Percentiles rank a stretch among this genome's conserved stretches.
Evolutionary conservation across 2,113 vertebrate genomes (phyloP).

Genomic region (Rhodinocichla rosea): DNA sequence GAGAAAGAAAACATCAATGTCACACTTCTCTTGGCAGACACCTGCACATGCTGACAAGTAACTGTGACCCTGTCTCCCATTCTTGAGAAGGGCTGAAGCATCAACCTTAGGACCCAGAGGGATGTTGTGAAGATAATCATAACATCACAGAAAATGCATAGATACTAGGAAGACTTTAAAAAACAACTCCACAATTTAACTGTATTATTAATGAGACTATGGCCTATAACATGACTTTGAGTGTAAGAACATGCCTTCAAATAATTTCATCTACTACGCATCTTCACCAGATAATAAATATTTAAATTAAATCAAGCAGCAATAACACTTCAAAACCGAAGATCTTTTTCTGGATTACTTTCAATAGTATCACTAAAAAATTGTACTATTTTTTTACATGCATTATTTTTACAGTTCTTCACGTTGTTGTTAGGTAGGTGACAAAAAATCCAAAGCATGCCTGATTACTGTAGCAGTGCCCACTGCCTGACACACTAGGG

Average conservation of each 20-base stretch:
- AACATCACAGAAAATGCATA: neutral
- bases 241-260: neutral
- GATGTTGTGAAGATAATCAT: neutral
- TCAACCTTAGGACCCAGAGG: neutral
- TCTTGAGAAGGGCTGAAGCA: neutral
- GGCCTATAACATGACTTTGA: neutral
- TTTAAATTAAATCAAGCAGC: neutral
- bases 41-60: neutral
- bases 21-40: neutral
- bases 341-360: neutral
- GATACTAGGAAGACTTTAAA: neutral
- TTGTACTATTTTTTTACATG: neutral
- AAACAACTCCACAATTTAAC: neutral
- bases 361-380: neutral
- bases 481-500: neutral
- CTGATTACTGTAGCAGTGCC: neutral
- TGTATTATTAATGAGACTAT: neutral
- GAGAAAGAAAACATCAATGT: neutral
- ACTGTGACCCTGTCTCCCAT: neutral
- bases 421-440: neutral
- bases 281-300: neutral
- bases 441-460: neutral
- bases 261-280: neutral
- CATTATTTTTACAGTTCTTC: neutral
- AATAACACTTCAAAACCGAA: neutral